phyloP scores from a whole-genome alignment of 2,888 invertebrate species.

The Dichetophora obliterata region DNA sequence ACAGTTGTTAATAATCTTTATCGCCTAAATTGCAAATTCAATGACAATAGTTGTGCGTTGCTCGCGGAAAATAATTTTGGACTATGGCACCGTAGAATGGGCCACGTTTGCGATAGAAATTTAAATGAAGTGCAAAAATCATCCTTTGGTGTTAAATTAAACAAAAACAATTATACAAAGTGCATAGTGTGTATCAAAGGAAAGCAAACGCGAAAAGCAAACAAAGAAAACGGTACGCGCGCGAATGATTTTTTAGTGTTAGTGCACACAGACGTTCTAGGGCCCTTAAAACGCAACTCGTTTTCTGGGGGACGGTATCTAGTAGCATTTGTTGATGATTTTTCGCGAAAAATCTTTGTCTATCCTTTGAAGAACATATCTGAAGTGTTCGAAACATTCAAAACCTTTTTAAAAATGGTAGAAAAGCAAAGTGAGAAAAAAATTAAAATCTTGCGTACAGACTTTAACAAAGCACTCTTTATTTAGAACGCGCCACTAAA shows the following conservation, averaged over 20 bases:
- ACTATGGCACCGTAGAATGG: constrained; percentile 37
- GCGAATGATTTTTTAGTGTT: constrained; percentile 54
- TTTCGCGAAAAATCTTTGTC: constrained; percentile 46
- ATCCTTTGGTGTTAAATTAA: no score
- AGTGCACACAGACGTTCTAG: constrained; percentile 63
- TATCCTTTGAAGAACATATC: constrained; percentile 41
- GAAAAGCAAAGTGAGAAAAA: no score
- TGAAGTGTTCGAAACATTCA: no score
- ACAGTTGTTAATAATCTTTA: no score
- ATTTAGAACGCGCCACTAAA: no score
- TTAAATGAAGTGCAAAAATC: constrained; percentile 38
- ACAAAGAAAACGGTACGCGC: constrained; percentile 41
- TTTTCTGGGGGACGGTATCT: constrained; percentile 61
- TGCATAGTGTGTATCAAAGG: constrained; percentile 53
- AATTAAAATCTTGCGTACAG: no score
- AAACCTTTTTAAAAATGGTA: no score
- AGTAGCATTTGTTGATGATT: constrained; percentile 63
- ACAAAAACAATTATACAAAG: constrained; percentile 18
- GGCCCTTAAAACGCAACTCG: constrained; percentile 60
- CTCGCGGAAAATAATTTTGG: no score
- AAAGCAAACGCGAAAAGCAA: constrained; percentile 40
- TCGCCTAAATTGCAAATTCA: no score
- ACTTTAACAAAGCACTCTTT: no score
- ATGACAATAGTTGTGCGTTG: no score
- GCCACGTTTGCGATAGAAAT: constrained; percentile 47